Evolutionary conservation across 1,140 invertebrate genomes (phyloP), one percentile per base, ranked within the genome.

Genomic region (Psix sp.): DNA sequence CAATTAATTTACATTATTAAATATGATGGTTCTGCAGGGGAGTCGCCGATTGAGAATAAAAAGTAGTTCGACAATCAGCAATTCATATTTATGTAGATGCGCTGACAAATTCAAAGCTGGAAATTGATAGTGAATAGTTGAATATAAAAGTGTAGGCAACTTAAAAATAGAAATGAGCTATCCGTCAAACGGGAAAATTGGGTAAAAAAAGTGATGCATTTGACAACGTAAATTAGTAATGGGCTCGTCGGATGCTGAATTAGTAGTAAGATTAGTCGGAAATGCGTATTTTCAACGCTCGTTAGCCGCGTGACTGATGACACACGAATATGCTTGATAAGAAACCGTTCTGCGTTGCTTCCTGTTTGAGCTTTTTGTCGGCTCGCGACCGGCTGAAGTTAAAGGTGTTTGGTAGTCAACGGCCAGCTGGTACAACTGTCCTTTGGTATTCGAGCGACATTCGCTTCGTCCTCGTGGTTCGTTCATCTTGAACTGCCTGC

Each of bases 231-330:
- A 42, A 43, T 52, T 59, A 67, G 59, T 31, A 38, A 67, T 57
- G 20, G 59, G 63, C 52, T 38, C 52, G 38, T 49, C 52, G 17
- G 46, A 67, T 51, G 63, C 38, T 57, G 51, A 17, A 67, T 67
- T 67, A 59, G 52, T 38, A 24, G n/a, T 20, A 20, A 17, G 39
- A n/a, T 35, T 10, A 11, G n/a, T 2, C n/a, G 78, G 77, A 80
- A 82, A 70, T 77, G 75, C 78, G 81, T 82, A 83, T 81, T 83
- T 84, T 79, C 79, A 74, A 83, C 76, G 80, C 79, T 84, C 80
- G 81, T 85, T 85, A 82, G 71, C 68, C 72, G 77, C 77, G 78
- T 84, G 80, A 85, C 83, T 82, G 82, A 85, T 84, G 81, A 83
- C 79, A 82, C 78, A 74, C 78, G 79, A 78, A 81, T 77, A 77